Evolutionary conservation across 1,140 invertebrate genomes (phyloP).

Genomic region (Pararge aegeria): DNA sequence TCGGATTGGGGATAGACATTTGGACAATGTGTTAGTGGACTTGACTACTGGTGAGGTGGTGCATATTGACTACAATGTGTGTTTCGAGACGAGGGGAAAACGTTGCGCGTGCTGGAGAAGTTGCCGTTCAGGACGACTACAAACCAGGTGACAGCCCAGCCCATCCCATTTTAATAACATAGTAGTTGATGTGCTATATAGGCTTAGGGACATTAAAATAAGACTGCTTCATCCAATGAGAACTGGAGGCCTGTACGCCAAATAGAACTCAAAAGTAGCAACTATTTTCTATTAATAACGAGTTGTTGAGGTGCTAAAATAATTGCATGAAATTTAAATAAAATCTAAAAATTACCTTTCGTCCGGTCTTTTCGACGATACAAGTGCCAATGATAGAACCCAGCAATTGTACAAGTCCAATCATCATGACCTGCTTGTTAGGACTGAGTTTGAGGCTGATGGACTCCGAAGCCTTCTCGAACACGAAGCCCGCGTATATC

Average conservation of each 20-base stretch:
- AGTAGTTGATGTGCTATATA: no score
- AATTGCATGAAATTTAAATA: not conserved
- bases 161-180: no score
- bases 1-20: slow-evolving; percentile 98
- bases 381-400: slow-evolving; percentile 73
- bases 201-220: no score
- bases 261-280: no score
- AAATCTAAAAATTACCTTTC: slow-evolving; percentile 48
- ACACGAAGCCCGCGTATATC: slow-evolving; percentile 76
- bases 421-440: slow-evolving; percentile 76
- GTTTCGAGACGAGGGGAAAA: slow-evolving; percentile 99
- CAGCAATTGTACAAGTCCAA: slow-evolving; percentile 74
- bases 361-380: slow-evolving; percentile 76
- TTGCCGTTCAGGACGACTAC: slow-evolving; percentile 98
- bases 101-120: slow-evolving; percentile 96
- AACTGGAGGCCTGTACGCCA: no score
- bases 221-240: no score
- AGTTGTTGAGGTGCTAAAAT: no score
- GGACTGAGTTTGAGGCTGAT: slow-evolving; percentile 62
- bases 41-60: slow-evolving; percentile 96
- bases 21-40: slow-evolving; percentile 98
- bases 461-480: slow-evolving; percentile 56
- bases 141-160: slow-evolving; percentile 94
- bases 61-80: slow-evolving; percentile 99
- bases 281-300: no score